A percentile compares a stretch with the other conserved stretches of the same genome.
phyloP scores from a whole-genome alignment of 2,113 vertebrate species.

The Circaetus cinerascens region DNA sequence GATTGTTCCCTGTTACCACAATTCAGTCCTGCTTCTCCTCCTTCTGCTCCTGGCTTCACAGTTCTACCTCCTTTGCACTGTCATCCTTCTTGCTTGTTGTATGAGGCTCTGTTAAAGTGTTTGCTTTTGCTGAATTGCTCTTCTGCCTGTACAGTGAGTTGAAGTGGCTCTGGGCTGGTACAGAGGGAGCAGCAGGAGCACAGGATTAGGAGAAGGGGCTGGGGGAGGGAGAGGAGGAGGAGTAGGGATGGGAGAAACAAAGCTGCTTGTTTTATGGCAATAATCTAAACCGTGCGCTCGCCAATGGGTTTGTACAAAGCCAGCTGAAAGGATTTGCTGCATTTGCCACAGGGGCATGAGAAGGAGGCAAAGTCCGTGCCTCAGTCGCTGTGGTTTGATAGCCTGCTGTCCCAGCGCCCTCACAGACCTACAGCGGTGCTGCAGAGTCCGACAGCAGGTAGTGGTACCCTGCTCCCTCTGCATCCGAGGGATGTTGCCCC shows the following conservation, averaged over 20 bases:
- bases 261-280: not conserved
- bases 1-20: not conserved
- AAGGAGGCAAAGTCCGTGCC: not conserved
- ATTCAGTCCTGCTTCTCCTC: not conserved
- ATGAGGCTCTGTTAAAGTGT: not conserved
- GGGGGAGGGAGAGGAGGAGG: not conserved
- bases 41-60: not conserved
- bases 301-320: not conserved
- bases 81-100: not conserved
- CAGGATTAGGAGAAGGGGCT: not conserved
- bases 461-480: not conserved
- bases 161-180: not conserved
- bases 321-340: not conserved
- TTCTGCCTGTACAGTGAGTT: not conserved
- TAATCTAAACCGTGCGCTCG: not conserved
- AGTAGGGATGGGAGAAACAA: not conserved
- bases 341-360: not conserved
- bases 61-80: not conserved
- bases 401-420: fast-evolving
- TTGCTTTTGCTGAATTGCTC: not conserved
- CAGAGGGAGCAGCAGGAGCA: not conserved
- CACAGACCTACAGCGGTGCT: fast-evolving
- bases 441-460: fast-evolving
- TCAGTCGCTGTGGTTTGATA: not conserved
- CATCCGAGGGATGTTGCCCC: not conserved